A percentile compares a stretch with the other conserved stretches of the same genome.
Evolutionary conservation across 2,113 vertebrate genomes (phyloP).

Genomic region (Lucifuga dentata): DNA sequence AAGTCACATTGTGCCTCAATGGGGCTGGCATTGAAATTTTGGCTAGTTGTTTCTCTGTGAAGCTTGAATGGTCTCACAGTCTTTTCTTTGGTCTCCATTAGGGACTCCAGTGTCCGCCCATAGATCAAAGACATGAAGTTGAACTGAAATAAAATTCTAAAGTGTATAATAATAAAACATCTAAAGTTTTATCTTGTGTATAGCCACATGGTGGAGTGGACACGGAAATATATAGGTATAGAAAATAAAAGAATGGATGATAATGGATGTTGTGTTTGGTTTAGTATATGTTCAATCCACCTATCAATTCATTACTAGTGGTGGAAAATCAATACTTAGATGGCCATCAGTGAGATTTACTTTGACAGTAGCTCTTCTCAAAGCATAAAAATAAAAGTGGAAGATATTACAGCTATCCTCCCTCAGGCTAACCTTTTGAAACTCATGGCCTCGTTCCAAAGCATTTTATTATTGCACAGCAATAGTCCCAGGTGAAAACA

Average conservation of each 20-base stretch:
- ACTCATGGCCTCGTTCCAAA: slow-evolving; percentile 58
- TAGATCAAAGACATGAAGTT: neutral
- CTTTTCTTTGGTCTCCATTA: neutral
- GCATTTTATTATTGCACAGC: slow-evolving; percentile 56
- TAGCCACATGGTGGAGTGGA: no score
- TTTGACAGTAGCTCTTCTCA: slow-evolving; percentile 37
- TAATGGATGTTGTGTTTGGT: neutral
- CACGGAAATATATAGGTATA: neutral
- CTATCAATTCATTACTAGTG: slow-evolving; percentile 32
- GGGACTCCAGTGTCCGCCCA: neutral
- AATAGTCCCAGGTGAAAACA: slow-evolving; percentile 38
- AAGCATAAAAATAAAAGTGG: slow-evolving; percentile 41
- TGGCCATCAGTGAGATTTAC: slow-evolving; percentile 31
- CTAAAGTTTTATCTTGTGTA: no score
- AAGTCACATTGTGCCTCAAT: no score
- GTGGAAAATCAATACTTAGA: slow-evolving; percentile 37
- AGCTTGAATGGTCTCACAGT: neutral
- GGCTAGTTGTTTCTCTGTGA: neutral
- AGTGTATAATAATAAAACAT: no score
- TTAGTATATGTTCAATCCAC: neutral
- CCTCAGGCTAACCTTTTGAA: slow-evolving; percentile 50
- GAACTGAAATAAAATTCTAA: no score
- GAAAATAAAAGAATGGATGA: neutral
- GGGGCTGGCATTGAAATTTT: no score
- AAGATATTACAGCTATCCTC: slow-evolving; percentile 31